Conservation (phyloP, 2,113 vertebrate species). For the Syngnathus scovelli region DNA sequence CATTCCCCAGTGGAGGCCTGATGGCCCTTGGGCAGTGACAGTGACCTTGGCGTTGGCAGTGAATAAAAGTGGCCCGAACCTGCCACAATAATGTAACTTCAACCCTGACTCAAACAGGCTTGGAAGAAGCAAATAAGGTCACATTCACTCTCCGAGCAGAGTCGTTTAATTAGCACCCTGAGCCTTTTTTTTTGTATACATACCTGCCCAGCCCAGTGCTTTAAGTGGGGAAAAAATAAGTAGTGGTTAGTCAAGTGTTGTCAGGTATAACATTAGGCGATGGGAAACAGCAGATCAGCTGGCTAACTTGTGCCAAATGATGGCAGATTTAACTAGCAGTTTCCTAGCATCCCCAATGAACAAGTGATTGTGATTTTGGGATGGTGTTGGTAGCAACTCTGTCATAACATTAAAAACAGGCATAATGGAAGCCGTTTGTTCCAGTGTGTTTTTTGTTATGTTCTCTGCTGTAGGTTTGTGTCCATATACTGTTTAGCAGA, state of each 20-base stretch:
- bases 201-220: background rate
- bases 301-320: background rate
- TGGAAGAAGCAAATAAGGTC: slow-evolving; percentile 39
- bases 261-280: too few species aligned
- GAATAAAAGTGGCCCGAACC: slow-evolving; percentile 52
- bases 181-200: background rate
- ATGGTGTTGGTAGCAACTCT: background rate
- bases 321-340: too few species aligned
- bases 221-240: too few species aligned
- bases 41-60: slow-evolving; percentile 73
- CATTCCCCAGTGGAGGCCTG: slow-evolving; percentile 53
- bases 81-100: slow-evolving; percentile 30
- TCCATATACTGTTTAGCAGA: background rate
- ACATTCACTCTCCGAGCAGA: slow-evolving; percentile 32
- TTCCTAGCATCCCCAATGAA: too few species aligned
- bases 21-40: slow-evolving; percentile 72
- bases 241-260: too few species aligned
- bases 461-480: too few species aligned
- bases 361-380: background rate
- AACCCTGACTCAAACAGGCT: slow-evolving; percentile 36
- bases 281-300: background rate
- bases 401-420: too few species aligned
- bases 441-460: too few species aligned
- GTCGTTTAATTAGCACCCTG: slow-evolving; percentile 41
- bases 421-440: too few species aligned